phyloP scores from a whole-genome alignment of 2,888 invertebrate genomes.

The Melinaea marsaeus region DNA sequence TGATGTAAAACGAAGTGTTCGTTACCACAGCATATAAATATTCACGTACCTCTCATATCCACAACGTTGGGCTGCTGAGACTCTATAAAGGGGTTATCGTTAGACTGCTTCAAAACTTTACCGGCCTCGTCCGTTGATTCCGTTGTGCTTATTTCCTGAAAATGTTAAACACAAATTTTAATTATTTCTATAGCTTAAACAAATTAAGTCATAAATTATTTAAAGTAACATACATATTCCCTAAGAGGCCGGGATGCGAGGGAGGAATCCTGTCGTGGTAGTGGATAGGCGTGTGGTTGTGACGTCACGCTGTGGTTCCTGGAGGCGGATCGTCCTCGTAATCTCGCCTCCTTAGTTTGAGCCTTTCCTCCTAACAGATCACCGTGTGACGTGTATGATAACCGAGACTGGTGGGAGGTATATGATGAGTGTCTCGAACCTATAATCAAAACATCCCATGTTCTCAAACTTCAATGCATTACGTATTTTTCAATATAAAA shows the following conservation, averaged over 20 bases:
- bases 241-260: conserved; percentile 82
- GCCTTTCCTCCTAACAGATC: conserved; percentile 87
- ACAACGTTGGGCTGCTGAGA: conserved; percentile 92
- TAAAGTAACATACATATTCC: conserved; percentile 80
- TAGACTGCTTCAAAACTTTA: conserved; percentile 86
- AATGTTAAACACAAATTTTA: conserved; percentile 4
- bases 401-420: conserved; percentile 94
- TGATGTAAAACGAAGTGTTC: too few species aligned
- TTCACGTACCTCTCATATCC: conserved; percentile 90
- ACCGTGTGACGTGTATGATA: conserved; percentile 96
- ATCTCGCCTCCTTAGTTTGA: conserved; percentile 91
- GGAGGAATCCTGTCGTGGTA: conserved; percentile 76
- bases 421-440: conserved; percentile 96
- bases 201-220: neutral
- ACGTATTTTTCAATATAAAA: too few species aligned
- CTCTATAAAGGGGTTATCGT: conserved; percentile 95
- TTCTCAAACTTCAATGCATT: neutral
- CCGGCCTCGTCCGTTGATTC: conserved; percentile 88
- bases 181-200: neutral
- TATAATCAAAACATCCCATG: conserved; percentile 38
- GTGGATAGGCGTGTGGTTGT: conserved; percentile 71
- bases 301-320: conserved; percentile 83
- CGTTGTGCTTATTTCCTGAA: conserved; percentile 85
- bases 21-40: neutral
- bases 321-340: conserved; percentile 84